Evolutionary conservation across 2,888 invertebrate genomes (phyloP).

Genomic region (Amphipoea oculea): DNA sequence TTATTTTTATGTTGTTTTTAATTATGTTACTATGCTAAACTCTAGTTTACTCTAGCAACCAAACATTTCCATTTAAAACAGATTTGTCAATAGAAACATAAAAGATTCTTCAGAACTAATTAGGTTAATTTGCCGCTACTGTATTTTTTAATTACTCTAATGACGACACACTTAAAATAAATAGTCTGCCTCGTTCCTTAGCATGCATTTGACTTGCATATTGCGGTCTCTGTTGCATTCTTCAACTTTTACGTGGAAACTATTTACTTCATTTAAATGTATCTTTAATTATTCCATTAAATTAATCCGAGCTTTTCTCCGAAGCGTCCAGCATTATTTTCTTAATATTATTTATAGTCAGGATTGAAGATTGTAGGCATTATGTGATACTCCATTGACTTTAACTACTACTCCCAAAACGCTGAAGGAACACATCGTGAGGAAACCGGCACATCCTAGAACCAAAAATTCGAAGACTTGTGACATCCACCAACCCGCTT

Average conservation of each 20-base stretch:
- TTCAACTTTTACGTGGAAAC: background rate
- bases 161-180: slow-evolving; percentile 23
- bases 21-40: too few relatives aligned
- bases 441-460: too few relatives aligned
- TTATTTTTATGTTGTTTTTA: too few relatives aligned
- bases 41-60: too few relatives aligned
- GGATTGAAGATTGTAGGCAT: background rate
- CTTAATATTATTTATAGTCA: background rate
- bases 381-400: background rate
- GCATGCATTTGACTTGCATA: slow-evolving; percentile 29
- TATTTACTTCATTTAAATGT: slow-evolving; percentile 21
- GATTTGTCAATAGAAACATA: background rate
- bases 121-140: background rate
- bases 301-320: slow-evolving; percentile 33
- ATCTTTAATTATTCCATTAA: slow-evolving; percentile 9
- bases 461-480: too few relatives aligned
- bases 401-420: background rate
- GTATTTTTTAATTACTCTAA: slow-evolving; percentile 14
- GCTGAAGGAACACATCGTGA: too few relatives aligned
- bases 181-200: slow-evolving; percentile 1
- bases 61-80: too few relatives aligned
- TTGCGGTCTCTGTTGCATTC: slow-evolving; percentile 19
- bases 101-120: slow-evolving; percentile 8
- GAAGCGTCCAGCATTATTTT: slow-evolving; percentile 6
- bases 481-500: too few relatives aligned